Evolutionary conservation across 2,888 invertebrate genomes (phyloP).

Genomic region (Heliconius sara): DNA sequence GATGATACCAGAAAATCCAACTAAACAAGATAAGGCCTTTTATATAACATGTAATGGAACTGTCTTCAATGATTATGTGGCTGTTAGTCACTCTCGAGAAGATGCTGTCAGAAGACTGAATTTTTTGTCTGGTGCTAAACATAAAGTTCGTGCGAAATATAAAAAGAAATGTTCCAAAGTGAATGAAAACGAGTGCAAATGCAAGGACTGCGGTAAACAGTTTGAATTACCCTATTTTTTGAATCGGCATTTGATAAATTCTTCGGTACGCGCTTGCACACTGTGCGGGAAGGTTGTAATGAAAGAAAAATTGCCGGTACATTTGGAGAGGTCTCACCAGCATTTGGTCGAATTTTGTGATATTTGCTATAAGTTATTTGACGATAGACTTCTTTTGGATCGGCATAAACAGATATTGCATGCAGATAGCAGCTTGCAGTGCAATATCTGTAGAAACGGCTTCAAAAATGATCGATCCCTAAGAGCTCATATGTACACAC

Average conservation of each 20-base stretch:
- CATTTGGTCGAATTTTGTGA: constrained; percentile 54
- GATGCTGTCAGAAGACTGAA: constrained; percentile 56
- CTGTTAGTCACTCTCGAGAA: constrained; percentile 10
- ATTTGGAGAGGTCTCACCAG: constrained; percentile 58
- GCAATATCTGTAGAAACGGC: constrained; percentile 62
- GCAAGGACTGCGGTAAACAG: constrained; percentile 63
- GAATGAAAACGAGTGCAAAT: constrained; percentile 43
- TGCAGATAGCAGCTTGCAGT: constrained; percentile 51
- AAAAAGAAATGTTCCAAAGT: constrained; percentile 35
- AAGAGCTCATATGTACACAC: constrained; percentile 64
- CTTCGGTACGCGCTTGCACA: constrained; percentile 59
- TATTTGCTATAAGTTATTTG: constrained; percentile 62
- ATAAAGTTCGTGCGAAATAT: constrained; percentile 12
- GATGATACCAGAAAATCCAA: constrained; percentile 47
- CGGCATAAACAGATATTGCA: constrained; percentile 57
- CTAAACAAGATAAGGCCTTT: constrained; percentile 56
- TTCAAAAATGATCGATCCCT: constrained; percentile 63
- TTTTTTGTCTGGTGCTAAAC: constrained; percentile 3
- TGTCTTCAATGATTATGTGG: constrained; percentile 54
- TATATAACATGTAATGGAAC: constrained; percentile 53
- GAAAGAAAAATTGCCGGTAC: constrained; percentile 59
- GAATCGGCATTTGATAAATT: constrained; percentile 64
- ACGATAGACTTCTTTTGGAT: constrained; percentile 45
- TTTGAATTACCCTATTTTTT: constrained; percentile 57
- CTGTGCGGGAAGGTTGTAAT: constrained; percentile 58